Evolutionary conservation across 1,140 invertebrate genomes (phyloP).

Genomic region (Zaprionus tsacasi): DNA sequence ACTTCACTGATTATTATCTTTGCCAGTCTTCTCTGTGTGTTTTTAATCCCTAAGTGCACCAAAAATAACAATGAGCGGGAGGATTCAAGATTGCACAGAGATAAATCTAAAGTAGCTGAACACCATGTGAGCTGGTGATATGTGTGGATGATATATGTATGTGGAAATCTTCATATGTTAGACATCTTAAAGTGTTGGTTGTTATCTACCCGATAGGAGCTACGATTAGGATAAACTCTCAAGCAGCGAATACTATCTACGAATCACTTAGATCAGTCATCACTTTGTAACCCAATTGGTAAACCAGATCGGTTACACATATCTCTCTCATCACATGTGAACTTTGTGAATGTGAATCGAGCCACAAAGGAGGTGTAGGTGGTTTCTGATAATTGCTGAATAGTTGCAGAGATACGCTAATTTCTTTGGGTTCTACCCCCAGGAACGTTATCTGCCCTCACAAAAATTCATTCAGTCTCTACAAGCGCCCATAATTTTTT

Average conservation of each 20-base stretch:
- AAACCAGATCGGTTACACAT: slow-evolving; percentile 53
- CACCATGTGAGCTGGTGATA: slow-evolving; percentile 9
- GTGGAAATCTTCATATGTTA: neutral
- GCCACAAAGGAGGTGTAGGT: neutral
- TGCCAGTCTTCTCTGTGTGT: slow-evolving; percentile 3
- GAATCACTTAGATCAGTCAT: slow-evolving; percentile 11
- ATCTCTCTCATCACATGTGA: slow-evolving; percentile 63
- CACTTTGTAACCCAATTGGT: slow-evolving; percentile 56
- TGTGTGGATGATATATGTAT: neutral
- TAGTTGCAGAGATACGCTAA: neutral
- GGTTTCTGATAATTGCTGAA: neutral
- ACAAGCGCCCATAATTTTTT: too few relatives aligned
- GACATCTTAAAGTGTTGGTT: slow-evolving; percentile 3
- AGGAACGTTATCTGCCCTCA: neutral
- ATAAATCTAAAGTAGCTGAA: slow-evolving; percentile 32
- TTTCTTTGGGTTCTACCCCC: neutral
- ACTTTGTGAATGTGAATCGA: slow-evolving; percentile 42
- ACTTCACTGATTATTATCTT: slow-evolving; percentile 42
- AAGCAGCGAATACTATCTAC: slow-evolving; percentile 27
- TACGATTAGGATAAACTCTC: slow-evolving; percentile 23
- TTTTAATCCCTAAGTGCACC: slow-evolving; percentile 23
- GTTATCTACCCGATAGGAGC: slow-evolving; percentile 24
- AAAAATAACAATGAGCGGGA: slow-evolving; percentile 5
- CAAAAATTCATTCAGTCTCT: too few relatives aligned
- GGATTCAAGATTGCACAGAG: slow-evolving; percentile 29